These are phyloP conservation scores for Callitettix versicolor DNA, from an alignment of 1,140 invertebrate genomes.

Conservation along the genomic window DNA sequence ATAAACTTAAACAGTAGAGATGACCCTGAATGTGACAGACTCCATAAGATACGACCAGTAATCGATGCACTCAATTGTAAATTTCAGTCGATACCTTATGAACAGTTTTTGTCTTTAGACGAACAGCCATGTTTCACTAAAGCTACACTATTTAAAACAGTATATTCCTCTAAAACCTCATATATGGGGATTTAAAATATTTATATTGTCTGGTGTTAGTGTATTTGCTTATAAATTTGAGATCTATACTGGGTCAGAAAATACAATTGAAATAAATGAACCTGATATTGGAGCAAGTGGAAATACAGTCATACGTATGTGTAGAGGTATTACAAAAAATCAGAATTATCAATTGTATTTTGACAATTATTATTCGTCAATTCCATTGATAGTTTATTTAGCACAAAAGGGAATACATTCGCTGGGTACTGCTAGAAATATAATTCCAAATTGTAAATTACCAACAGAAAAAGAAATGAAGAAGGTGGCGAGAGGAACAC, in stretches of 20 bases:
- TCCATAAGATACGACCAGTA: constrained; percentile 13
- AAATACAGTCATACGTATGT: constrained; percentile 21
- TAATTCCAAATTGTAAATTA: constrained; percentile 20
- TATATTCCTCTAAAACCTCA: constrained; percentile 25
- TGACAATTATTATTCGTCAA: constrained; percentile 26
- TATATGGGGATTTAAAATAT: constrained; percentile 25
- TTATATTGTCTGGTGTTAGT: constrained; percentile 17
- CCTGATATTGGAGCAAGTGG: constrained; percentile 21
- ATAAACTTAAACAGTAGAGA: neutral
- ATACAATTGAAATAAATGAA: constrained; percentile 18
- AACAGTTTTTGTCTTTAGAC: constrained; percentile 13
- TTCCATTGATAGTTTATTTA: constrained; percentile 19
- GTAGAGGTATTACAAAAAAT: constrained; percentile 14
- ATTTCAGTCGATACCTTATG: constrained; percentile 10
- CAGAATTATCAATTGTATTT: constrained; percentile 22
- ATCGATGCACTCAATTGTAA: constrained; percentile 8
- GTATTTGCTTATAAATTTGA: constrained; percentile 24
- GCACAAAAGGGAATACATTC: constrained; percentile 17
- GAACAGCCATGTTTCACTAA: constrained; percentile 18
- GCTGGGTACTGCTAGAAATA: constrained; percentile 19
- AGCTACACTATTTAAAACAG: constrained; percentile 17
- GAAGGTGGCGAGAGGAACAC: constrained; percentile 19
- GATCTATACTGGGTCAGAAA: constrained; percentile 15
- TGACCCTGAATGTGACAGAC: constrained; percentile 8
- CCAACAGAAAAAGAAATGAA: constrained; percentile 19